A percentile compares a stretch with the other conserved stretches of the same genome.
These are phyloP conservation scores for Oscheius sp. DNA, from an alignment of 2,888 invertebrate genomes.

Conservation along the genomic window DNA sequence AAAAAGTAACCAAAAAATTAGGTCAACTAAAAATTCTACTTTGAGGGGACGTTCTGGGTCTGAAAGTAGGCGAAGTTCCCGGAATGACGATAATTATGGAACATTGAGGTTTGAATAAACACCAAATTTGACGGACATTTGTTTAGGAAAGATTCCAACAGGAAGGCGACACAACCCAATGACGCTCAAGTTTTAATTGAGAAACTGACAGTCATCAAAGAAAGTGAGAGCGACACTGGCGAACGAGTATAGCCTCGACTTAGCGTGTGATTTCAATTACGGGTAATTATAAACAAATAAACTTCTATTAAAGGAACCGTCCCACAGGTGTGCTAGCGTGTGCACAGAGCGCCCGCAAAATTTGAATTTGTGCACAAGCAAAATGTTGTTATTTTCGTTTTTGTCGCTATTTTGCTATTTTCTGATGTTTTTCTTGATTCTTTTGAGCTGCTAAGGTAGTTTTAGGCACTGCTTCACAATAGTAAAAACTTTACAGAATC, in stretches of 20 bases:
- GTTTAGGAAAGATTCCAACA: constrained; percentile 45
- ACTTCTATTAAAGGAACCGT: too few species aligned
- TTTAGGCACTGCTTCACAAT: too few species aligned
- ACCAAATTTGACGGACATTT: neutral
- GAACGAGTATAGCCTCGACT: constrained; percentile 46
- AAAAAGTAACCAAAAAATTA: constrained; percentile 5
- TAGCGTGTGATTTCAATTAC: neutral
- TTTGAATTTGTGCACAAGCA: too few species aligned
- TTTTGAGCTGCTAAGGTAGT: too few species aligned
- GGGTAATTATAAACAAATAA: constrained; percentile 10
- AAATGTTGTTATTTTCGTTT: too few species aligned
- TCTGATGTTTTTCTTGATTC: too few species aligned
- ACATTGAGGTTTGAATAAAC: constrained; percentile 12
- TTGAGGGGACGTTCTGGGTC: constrained; percentile 39
- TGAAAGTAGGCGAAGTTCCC: constrained; percentile 39
- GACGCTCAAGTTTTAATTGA: constrained; percentile 49
- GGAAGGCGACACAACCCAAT: constrained; percentile 34
- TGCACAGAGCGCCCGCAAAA: too few species aligned
- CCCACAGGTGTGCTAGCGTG: too few species aligned
- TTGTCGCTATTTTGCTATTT: too few species aligned
- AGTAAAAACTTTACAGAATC: too few species aligned
- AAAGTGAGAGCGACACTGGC: constrained; percentile 57
- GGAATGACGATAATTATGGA: constrained; percentile 26
- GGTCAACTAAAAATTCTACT: constrained; percentile 58
- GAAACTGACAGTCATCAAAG: constrained; percentile 61